Base-by-base conservation (phyloP, 2,888 invertebrate species). In the Eupithecia insigniata region DNA sequence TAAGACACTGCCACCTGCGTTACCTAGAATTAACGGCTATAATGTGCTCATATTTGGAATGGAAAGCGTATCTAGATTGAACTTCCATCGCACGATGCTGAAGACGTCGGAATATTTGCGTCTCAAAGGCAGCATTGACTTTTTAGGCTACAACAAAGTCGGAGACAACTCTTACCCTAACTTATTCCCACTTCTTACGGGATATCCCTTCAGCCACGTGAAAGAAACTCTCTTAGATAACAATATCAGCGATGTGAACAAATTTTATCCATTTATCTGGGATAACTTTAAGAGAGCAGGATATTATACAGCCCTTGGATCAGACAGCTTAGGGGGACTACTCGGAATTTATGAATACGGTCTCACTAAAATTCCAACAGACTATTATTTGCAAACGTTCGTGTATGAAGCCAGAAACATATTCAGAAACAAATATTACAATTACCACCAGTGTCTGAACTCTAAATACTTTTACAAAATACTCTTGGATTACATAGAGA, bases 81-180 rank as follows among this genome's bases (percentile, higher is more conserved):
- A 98, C 89, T 96, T 98, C 80, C 95, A 97, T 77, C 95, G 98
- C 61, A 97, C 97, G 81, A 97, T 98, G 97, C 97, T 97, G 0
- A 95, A 95, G 82, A 97, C 97, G 0, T 90, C 95, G 22, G 86
- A 93, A 2, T 95, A 94, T 79, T 91, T 98, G 67, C 92, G 95
- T 72, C 88, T 95, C 22, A 91, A 97, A 74, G 95, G 95, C 18
- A 96, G 96, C 55, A 95, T 97, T 67, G 98, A 98, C 85, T 94
- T 99, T 85, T 89, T 96, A 78, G 99, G 99, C 6, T 98, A 98
- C 89, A 98, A 97, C 86, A 99, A 99, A 95, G 97, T 99, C 12
- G 99, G 96, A 4, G 99, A 99, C 88, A 99, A 99, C 87, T 98
- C 99, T 0, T 98, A 97, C 86, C 98, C 98, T 0, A 99, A 99